A percentile compares a stretch with the other conserved stretches of the same genome.
These are phyloP conservation scores for Helostoma temminkii DNA, from an alignment of 2,797 vertebrate genomes.

Conservation along the genomic window DNA sequence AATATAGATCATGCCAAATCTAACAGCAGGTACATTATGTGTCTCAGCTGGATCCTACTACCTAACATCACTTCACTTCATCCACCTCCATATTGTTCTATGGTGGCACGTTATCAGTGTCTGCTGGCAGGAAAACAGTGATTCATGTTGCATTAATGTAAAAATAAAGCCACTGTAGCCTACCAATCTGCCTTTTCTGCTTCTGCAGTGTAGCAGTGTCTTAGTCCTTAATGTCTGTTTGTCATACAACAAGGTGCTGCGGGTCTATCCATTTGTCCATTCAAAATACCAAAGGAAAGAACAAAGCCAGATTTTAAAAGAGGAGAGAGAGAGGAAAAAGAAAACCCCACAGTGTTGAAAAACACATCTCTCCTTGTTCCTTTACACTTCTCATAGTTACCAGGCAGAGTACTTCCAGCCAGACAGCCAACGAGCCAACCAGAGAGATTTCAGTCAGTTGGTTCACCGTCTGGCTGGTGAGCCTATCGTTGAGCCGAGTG, in stretches of 20 bases:
- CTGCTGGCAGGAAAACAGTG: conserved; percentile 29
- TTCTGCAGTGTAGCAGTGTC: conserved; percentile 4
- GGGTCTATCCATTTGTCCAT: not conserved
- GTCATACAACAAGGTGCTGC: not conserved
- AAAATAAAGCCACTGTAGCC: conserved; percentile 5
- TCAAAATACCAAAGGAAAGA: conserved; percentile 15
- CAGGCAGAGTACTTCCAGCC: conserved; percentile 62
- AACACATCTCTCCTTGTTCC: conserved; percentile 43
- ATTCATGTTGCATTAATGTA: conserved; percentile 32
- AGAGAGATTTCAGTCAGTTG: conserved; percentile 44
- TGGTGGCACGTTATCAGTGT: conserved; percentile 24
- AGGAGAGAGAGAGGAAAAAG: conserved; percentile 5
- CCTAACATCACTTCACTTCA: conserved; percentile 43
- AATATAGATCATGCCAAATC: conserved; percentile 48
- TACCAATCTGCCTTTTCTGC: conserved; percentile 4
- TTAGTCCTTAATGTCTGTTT: not conserved
- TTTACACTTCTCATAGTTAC: conserved; percentile 58
- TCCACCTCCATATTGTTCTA: conserved; percentile 45
- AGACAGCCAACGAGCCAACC: conserved; percentile 51
- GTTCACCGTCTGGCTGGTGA: conserved; percentile 61
- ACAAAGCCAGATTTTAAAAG: conserved; percentile 3
- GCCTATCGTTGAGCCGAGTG: conserved; percentile 21
- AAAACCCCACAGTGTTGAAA: conserved; percentile 6
- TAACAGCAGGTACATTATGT: conserved; percentile 61
- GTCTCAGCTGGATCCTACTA: conserved; percentile 52